Evolutionary conservation across 1,140 invertebrate species (phyloP).

Genomic region (Cepaea nemoralis): DNA sequence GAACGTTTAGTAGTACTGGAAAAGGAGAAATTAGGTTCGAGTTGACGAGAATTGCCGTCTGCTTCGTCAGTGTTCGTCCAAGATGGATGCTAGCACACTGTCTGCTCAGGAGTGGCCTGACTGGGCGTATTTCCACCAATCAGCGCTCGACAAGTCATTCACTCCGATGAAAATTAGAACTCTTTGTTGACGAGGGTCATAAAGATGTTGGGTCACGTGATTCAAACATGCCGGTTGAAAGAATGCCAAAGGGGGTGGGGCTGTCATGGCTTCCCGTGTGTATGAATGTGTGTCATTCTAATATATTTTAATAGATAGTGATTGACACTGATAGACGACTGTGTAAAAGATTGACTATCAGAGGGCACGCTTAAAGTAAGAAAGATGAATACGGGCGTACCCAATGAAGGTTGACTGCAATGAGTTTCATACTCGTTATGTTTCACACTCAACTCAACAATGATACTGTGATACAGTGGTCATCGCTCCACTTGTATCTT

Average conservation of each 20-base stretch:
- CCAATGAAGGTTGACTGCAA: too few species aligned
- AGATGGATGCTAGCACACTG: conserved; percentile 14
- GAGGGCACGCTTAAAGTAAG: too few species aligned
- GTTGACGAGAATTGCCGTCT: neutral
- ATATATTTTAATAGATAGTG: too few species aligned
- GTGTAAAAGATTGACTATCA: too few species aligned
- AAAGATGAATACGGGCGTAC: too few species aligned
- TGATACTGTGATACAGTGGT: too few species aligned
- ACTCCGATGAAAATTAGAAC: neutral
- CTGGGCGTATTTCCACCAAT: neutral
- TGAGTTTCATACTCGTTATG: too few species aligned
- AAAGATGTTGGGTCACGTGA: neutral
- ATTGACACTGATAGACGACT: too few species aligned
- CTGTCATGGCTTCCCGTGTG: neutral
- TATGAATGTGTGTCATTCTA: too few species aligned
- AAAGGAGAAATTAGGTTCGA: neutral
- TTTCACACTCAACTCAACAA: too few species aligned
- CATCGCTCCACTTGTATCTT: too few species aligned
- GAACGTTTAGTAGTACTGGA: neutral
- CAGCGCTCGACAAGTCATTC: neutral
- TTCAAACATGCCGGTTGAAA: neutral
- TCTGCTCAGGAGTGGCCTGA: neutral
- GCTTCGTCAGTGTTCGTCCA: neutral
- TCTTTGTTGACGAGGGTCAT: neutral
- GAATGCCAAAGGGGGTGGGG: neutral